These are phyloP conservation scores for Dicranocentrus wangi DNA, from an alignment of 2,888 invertebrate species.

Conservation along the genomic window DNA sequence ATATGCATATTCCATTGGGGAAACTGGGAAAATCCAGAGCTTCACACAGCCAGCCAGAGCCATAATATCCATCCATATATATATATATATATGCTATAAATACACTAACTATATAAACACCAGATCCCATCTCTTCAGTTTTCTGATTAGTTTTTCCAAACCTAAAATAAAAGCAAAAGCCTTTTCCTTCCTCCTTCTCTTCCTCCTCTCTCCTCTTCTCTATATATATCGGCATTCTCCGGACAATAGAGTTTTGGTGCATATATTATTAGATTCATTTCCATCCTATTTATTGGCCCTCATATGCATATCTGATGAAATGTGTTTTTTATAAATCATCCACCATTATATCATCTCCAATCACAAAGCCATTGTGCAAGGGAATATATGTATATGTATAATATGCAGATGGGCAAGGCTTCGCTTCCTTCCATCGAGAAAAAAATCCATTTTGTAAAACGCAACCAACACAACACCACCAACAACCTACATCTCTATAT, in stretches of 20 bases:
- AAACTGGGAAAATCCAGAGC: conserved; percentile 20
- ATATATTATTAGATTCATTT: conserved; percentile 20
- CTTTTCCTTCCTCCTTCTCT: conserved; percentile 31
- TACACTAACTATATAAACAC: no score
- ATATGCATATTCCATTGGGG: conserved; percentile 49
- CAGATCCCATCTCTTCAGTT: background rate
- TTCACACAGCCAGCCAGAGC: background rate
- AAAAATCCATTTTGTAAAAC: background rate
- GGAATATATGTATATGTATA: conserved; percentile 4
- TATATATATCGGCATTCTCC: background rate
- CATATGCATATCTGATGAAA: conserved; percentile 50
- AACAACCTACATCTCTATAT: no score
- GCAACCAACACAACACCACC: background rate
- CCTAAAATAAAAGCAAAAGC: conserved; percentile 14
- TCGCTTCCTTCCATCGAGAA: background rate
- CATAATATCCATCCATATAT: background rate
- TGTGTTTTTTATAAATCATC: conserved; percentile 42
- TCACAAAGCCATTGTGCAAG: conserved; percentile 29
- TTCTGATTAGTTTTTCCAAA: conserved; percentile 32
- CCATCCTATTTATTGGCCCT: conserved; percentile 26
- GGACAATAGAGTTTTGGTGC: no score
- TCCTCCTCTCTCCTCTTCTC: conserved; percentile 1
- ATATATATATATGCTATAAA: background rate
- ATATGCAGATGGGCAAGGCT: background rate
- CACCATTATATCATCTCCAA: conserved; percentile 37